phyloP scores from a whole-genome alignment of 2,888 invertebrate genomes.

The Sclerodermus sp. region DNA sequence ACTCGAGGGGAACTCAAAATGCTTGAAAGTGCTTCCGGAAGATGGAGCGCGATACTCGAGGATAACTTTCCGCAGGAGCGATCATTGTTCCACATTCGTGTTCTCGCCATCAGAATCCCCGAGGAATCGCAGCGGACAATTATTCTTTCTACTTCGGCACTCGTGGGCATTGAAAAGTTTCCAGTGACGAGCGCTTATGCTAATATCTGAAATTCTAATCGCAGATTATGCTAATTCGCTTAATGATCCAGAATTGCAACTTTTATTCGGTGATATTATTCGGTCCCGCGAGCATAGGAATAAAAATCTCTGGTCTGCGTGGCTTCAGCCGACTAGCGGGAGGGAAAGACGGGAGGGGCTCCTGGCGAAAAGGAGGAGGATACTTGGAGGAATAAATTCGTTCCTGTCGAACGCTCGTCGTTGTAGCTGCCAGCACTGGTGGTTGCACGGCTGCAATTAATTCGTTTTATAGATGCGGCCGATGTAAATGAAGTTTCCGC shows the following conservation, averaged over 20 bases:
- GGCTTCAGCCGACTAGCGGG: neutral
- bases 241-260: constrained; percentile 42
- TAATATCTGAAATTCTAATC: constrained; percentile 49
- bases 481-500: constrained; percentile 35
- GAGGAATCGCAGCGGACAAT: too few relatives aligned
- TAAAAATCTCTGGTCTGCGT: neutral
- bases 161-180: constrained; percentile 34
- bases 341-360: too few relatives aligned
- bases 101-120: too few relatives aligned
- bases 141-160: constrained; percentile 12
- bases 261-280: neutral
- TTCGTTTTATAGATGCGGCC: constrained; percentile 37
- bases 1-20: too few relatives aligned
- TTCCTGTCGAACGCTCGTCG: constrained; percentile 19
- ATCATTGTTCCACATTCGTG: too few relatives aligned
- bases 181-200: constrained; percentile 47
- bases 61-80: too few relatives aligned
- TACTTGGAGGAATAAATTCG: constrained; percentile 20
- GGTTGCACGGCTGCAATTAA: constrained; percentile 32
- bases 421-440: constrained; percentile 13
- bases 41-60: too few relatives aligned
- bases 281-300: neutral
- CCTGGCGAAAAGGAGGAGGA: too few relatives aligned
- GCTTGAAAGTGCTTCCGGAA: too few relatives aligned
- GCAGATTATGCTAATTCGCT: constrained; percentile 54